Evolutionary conservation across 2,113 vertebrate genomes (phyloP).

Genomic region (Eulemur rufifrons): DNA sequence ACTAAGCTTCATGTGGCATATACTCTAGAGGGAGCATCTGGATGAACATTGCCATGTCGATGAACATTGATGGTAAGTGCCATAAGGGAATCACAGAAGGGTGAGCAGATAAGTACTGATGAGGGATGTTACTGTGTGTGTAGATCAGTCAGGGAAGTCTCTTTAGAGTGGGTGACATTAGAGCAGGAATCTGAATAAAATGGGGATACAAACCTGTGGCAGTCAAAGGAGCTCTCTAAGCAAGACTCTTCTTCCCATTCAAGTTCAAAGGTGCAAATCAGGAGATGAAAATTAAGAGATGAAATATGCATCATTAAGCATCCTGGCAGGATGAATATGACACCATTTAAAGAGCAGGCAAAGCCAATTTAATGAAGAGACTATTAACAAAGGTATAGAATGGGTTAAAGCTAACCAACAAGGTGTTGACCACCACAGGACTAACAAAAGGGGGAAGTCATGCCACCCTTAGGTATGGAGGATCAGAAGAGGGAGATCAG

Average conservation of each 20-base stretch:
- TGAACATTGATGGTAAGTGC: background rate
- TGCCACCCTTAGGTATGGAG: background rate
- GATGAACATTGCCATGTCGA: no score
- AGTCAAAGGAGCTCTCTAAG: background rate
- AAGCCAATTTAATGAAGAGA: background rate
- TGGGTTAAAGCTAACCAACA: background rate
- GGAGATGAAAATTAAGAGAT: background rate
- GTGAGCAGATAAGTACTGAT: background rate
- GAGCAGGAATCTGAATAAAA: background rate
- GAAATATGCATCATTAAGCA: background rate
- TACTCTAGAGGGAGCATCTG: background rate
- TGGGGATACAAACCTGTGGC: background rate
- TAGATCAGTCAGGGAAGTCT: background rate
- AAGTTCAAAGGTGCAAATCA: background rate
- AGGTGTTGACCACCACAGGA: background rate
- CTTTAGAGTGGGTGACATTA: background rate
- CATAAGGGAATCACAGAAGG: background rate
- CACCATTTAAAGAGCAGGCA: background rate
- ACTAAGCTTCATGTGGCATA: background rate
- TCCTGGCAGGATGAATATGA: background rate
- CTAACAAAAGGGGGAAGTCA: rapidly evolving
- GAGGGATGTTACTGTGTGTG: background rate
- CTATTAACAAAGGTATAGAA: background rate
- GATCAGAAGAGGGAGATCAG: background rate
- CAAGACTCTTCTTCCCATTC: background rate